Conservation (phyloP, 2,888 invertebrate genomes). For the Dasysyrphus tricinctus region DNA sequence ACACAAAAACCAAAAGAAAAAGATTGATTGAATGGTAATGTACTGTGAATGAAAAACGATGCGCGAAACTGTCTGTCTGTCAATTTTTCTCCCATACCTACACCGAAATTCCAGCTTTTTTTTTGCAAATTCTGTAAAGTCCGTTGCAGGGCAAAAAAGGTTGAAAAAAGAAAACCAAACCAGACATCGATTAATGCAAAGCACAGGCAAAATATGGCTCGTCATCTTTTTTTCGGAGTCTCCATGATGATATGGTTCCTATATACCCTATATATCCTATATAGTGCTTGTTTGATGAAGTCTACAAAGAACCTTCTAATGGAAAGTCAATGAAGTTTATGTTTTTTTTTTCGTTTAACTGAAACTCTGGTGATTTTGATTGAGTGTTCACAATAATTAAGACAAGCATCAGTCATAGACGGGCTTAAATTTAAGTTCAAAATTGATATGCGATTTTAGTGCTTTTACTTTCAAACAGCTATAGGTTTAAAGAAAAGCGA, state of each 20-base stretch:
- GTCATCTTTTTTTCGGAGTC: slow-evolving; percentile 15
- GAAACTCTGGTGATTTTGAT: background rate
- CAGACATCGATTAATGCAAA: slow-evolving; percentile 50
- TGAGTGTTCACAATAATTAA: background rate
- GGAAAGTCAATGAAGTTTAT: background rate
- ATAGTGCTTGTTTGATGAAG: background rate
- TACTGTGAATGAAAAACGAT: slow-evolving; percentile 57
- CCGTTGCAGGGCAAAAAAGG: background rate
- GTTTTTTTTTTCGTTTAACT: background rate
- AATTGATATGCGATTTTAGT: too few species aligned
- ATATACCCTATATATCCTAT: background rate
- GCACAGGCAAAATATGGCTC: slow-evolving; percentile 34
- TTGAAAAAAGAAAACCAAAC: background rate
- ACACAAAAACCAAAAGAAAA: slow-evolving; percentile 1
- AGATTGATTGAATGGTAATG: slow-evolving; percentile 68
- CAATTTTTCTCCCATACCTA: slow-evolving; percentile 37
- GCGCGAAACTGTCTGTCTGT: slow-evolving; percentile 57
- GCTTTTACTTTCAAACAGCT: too few species aligned
- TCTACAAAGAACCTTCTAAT: slow-evolving; percentile 6
- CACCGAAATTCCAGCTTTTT: background rate
- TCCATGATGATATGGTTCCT: slow-evolving; percentile 10
- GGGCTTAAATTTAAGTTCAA: too few species aligned
- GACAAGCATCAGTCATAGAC: background rate
- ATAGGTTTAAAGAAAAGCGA: too few species aligned
- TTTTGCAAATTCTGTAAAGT: slow-evolving; percentile 20